Evolutionary conservation across 1,140 invertebrate genomes (phyloP).

Genomic region (Tetragonula clypearis): DNA sequence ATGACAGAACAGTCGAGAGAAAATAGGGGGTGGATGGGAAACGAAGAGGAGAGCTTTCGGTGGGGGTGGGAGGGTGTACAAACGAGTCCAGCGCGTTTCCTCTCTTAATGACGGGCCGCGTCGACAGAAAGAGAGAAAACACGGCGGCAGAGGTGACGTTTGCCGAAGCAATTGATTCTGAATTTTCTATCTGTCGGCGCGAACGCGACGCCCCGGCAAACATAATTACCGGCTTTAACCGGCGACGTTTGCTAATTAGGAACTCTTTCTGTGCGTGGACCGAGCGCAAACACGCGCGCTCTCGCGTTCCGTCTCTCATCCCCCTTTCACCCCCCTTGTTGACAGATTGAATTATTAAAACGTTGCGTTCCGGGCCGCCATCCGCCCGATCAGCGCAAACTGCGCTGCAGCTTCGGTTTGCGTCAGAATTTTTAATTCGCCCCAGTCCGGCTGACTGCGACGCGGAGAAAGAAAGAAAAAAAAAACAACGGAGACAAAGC

Average conservation of each 20-base stretch:
- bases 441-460: not conserved
- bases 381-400: conserved; percentile 4
- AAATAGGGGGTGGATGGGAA: too few species aligned
- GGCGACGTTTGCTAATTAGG: conserved; percentile 68
- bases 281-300: conserved; percentile 46
- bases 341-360: conserved; percentile 63
- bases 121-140: not conserved
- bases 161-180: conserved; percentile 45
- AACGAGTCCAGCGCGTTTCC: not conserved
- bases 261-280: conserved; percentile 57
- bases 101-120: not conserved
- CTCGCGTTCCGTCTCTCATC: not conserved
- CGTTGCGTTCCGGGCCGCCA: conserved; percentile 13
- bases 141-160: conserved; percentile 6
- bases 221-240: conserved; percentile 66
- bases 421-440: conserved; percentile 43
- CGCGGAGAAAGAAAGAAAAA: too few species aligned
- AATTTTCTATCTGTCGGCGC: conserved; percentile 46
- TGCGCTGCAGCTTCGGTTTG: not conserved
- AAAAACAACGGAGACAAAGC: not conserved
- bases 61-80: not conserved
- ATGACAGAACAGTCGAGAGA: too few species aligned
- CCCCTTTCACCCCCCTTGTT: conserved; percentile 5
- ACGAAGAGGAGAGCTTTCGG: conserved; percentile 6
- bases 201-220: conserved; percentile 44